Base-by-base conservation (phyloP, 2,797 vertebrate genomes). In the Trachops cirrhosus region DNA sequence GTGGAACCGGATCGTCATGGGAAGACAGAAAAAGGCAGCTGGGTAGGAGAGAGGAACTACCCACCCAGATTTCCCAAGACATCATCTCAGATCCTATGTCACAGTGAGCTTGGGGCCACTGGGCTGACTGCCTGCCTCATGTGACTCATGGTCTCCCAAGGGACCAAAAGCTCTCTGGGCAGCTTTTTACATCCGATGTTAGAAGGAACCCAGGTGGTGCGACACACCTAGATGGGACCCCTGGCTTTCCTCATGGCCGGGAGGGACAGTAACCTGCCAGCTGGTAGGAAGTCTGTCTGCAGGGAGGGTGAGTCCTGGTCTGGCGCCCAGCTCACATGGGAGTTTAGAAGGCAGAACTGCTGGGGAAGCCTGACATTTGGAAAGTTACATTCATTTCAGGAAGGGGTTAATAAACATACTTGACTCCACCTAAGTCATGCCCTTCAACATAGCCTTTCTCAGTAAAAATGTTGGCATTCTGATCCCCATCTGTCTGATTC, bases 111-210 rank as follows among this genome's bases (percentile, higher is more conserved):
- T 37, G 71, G 34, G 39, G 26, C 50, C 64, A 19, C 34, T 32
- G 18, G 52, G 46, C 39, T 74, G 21, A 10, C 59, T 57, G 22
- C 14, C 59, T 70, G 22, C 15, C 48, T 68, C 68, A 2, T 4
- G 9, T 19, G 41, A 94, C 29, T 24, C 16, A 24, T 22, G 39
- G 82, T 41, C 46, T 78, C 62, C 75, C 37, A n/a, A 41, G 37
- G 37, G 41, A 88, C 54, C 59, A 75, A 77, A 93, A 74, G 21
- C n/a, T 89, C 86, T 94, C 52, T 74, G 8, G 24, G 59, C 48
- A 41, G 39, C 29, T 29, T 62, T 73, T 89, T 37, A 34, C 2
- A 22, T 41, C 48, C 29, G 6, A 46, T 62, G 10, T 48, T 37
- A 48, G 8, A 82, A 93, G 34, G 48, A 91, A 11, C 74, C 78